Evolutionary conservation across 1,140 invertebrate genomes (phyloP), one percentile per base, ranked within the genome.

Genomic region (Bacillus rossius): DNA sequence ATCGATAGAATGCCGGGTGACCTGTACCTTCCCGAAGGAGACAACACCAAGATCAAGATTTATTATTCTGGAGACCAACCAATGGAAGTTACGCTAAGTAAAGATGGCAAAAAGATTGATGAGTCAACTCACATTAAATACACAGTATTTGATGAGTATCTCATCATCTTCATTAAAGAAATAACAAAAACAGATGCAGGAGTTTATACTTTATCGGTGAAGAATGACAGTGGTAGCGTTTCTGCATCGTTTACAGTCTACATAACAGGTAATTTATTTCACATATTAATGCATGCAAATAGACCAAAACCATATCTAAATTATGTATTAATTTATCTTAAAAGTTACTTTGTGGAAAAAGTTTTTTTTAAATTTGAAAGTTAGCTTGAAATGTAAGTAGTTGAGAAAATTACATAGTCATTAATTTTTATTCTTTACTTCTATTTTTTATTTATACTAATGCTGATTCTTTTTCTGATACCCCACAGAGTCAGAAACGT

Each of bases 1-100:
- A 98, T 99, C 64, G 92, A 95, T 50, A 84, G 94, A 37, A 91
- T 95, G 71, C 95, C 96, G 13, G 86, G 83, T 14, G 87, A 95
- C 69, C 77, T 96, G 1, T 89, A 92, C 68, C 79, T 96, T 25
- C 92, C 95, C 1, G 93, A 98, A 74, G 85, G 89, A 19, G 94
- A 97, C 64, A 98, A 99, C 69, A 89, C 93, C 1, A 96, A 96
- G 73, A 92, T 98, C 64, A 98, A 98, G 74, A 87, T 96, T 41
- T 88, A 87, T 68, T 96, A 93, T 75, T 85, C 86, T 55, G 93
- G 93, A n/a, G 92, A 94, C 74, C 89, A 93, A 71, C 94, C 95
- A 26, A 87, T 96, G 68, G 86, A 91, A 47, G 86, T 98, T 37
- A 84, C 81, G 3, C 76, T 99, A 20, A 86, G 80, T 48, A 91